Conservation (phyloP, 2,113 vertebrate genomes). For the Numida meleagris region DNA sequence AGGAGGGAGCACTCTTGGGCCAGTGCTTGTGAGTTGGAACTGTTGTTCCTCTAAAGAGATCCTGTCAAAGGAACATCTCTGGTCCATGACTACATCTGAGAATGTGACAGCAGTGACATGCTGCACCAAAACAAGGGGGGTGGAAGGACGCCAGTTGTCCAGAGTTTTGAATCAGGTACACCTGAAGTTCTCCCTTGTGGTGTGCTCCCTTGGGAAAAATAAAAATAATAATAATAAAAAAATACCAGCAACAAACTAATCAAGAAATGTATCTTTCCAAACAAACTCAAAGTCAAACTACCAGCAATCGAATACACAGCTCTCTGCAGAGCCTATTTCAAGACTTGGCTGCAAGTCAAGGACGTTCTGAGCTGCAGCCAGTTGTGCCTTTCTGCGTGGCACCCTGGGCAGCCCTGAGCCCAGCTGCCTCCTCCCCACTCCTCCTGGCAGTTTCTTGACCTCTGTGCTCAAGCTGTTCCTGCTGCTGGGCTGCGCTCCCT, state of each 20-base stretch:
- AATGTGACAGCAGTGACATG: not conserved
- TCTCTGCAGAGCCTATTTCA: not conserved
- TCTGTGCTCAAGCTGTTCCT: not conserved
- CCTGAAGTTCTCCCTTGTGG: not conserved
- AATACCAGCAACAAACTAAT: not conserved
- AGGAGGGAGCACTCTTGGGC: not conserved
- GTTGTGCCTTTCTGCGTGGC: not conserved
- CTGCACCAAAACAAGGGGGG: not conserved
- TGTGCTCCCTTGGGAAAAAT: not conserved
- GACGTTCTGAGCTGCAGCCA: conserved; percentile 27
- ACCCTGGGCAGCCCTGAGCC: conserved; percentile 8
- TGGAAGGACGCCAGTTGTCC: not conserved
- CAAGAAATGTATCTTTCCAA: not conserved
- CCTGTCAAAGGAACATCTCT: not conserved
- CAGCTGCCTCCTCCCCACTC: not conserved
- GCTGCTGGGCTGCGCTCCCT: not conserved
- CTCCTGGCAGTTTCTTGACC: not conserved
- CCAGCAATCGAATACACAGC: not conserved
- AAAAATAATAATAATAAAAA: not conserved
- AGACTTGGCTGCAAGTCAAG: conserved; percentile 26
- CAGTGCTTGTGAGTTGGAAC: not conserved
- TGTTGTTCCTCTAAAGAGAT: not conserved
- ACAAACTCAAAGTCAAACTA: conserved; percentile 36
- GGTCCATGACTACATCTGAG: not conserved
- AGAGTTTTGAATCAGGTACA: not conserved